phyloP scores from a whole-genome alignment of 1,140 invertebrate species.

The Camponotus floridanus region DNA sequence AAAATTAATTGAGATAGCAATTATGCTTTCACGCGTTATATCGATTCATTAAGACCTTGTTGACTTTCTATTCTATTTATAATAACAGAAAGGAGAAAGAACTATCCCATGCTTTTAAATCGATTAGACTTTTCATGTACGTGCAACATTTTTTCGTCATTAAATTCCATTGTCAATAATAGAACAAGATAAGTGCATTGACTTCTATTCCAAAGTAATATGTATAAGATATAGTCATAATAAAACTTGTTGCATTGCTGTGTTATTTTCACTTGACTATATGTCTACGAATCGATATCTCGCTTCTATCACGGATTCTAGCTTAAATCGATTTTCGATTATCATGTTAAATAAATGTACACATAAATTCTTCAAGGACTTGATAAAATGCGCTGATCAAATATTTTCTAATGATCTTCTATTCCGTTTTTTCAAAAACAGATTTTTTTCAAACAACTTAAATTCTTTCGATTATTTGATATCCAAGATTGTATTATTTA shows the following conservation, averaged over 20 bases:
- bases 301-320: constrained; percentile 12
- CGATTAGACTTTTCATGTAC: constrained; percentile 18
- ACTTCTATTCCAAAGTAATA: background rate
- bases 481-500: background rate
- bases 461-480: background rate
- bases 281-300: background rate
- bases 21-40: background rate
- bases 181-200: background rate
- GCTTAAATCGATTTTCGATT: constrained; percentile 11
- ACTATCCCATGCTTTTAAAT: constrained; percentile 5
- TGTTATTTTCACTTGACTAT: constrained; percentile 7
- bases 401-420: background rate
- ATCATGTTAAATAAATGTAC: background rate
- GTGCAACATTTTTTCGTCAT: background rate
- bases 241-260: constrained; percentile 61
- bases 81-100: background rate
- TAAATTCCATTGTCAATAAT: background rate
- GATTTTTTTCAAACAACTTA: background rate
- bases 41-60: constrained; percentile 4
- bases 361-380: constrained; percentile 44
- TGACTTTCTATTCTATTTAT: background rate
- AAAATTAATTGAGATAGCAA: background rate
- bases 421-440: background rate
- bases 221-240: background rate
- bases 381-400: background rate